Evolutionary conservation across 1,140 invertebrate species (phyloP).

Genomic region (Sycophaga agraensis): DNA sequence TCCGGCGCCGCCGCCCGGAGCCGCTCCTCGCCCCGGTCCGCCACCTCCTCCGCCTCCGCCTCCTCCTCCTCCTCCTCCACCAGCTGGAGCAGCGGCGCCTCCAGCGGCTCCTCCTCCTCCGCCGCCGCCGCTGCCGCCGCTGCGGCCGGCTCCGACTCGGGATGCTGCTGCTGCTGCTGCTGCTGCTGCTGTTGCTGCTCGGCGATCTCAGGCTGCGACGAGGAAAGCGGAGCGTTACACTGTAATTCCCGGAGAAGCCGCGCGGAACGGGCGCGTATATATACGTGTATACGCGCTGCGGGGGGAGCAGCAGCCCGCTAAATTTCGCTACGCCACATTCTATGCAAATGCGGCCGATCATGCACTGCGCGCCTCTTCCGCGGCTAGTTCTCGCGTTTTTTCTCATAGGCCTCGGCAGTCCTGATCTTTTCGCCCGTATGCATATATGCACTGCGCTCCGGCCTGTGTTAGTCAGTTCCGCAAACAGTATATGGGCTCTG

Average conservation of each 20-base stretch:
- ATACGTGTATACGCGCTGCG: not conserved
- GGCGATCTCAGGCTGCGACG: too few species aligned
- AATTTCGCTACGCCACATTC: conserved; percentile 55
- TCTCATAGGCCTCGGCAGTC: too few species aligned
- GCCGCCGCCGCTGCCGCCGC: not conserved
- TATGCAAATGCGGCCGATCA: too few species aligned
- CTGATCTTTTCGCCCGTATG: too few species aligned
- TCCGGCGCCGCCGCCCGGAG: conserved; percentile 16
- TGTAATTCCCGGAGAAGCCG: conserved; percentile 15
- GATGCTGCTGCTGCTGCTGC: conserved; percentile 5
- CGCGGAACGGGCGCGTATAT: too few species aligned
- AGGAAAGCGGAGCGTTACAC: conserved; percentile 19
- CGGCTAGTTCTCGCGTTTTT: too few species aligned
- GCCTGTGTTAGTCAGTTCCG: too few species aligned
- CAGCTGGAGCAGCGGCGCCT: conserved; percentile 37
- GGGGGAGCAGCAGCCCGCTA: conserved; percentile 29
- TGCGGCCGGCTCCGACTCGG: not conserved
- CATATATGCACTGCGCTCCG: too few species aligned
- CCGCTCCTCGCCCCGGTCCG: conserved; percentile 21
- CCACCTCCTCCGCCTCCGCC: conserved; percentile 28
- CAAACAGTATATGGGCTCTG: too few species aligned
- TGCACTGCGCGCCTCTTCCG: too few species aligned
- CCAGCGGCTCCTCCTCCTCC: not conserved
- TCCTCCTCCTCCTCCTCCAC: conserved; percentile 36
- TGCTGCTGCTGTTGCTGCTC: not conserved